Evolutionary conservation across 2,113 vertebrate species (phyloP).

Genomic region (Zapornia atra): DNA sequence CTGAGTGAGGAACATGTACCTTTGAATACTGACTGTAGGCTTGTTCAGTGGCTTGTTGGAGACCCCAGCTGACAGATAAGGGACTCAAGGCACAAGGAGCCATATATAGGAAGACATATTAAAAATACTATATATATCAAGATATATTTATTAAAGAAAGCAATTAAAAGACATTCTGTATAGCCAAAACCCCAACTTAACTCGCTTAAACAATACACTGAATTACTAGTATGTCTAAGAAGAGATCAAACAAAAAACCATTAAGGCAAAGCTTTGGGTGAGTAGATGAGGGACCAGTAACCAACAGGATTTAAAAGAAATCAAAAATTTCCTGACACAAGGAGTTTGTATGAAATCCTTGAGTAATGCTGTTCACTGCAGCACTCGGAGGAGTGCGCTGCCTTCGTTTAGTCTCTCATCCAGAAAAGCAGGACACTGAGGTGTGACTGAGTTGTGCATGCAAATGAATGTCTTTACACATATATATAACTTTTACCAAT

Average conservation of each 20-base stretch:
- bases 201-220: not conserved
- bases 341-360: not conserved
- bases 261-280: slow-evolving; percentile 30
- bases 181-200: not conserved
- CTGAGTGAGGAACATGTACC: not conserved
- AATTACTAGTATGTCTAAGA: not conserved
- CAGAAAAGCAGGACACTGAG: not conserved
- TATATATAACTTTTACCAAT: not conserved
- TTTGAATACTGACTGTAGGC: not conserved
- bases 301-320: not conserved
- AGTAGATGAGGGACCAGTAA: not conserved
- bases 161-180: not conserved
- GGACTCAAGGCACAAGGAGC: not conserved
- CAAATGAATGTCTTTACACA: not conserved
- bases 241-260: slow-evolving; percentile 5
- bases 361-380: not conserved
- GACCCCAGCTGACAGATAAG: not conserved
- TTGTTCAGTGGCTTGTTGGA: not conserved
- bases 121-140: not conserved
- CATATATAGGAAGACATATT: not conserved
- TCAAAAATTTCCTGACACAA: not conserved
- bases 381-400: not conserved
- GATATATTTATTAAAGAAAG: slow-evolving; percentile 37
- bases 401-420: not conserved
- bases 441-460: not conserved